Conservation (phyloP, 2,113 vertebrate genomes). For the Larimichthys polyactis region DNA sequence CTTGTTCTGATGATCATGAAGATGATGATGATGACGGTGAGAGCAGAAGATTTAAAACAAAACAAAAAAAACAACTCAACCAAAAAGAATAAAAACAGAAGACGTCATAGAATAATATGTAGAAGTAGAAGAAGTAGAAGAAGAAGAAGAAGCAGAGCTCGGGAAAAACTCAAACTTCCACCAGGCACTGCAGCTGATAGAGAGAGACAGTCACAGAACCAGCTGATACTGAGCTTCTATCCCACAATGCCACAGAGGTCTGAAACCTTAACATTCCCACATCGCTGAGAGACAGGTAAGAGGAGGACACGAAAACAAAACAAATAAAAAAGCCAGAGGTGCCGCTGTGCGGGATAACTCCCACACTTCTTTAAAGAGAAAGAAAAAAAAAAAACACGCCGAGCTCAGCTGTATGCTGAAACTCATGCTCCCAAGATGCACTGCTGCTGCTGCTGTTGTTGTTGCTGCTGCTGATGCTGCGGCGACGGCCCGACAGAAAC, state of each 20-base stretch:
- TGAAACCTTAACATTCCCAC: constrained; percentile 77
- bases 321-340: constrained; percentile 68
- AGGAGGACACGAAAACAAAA: constrained; percentile 33
- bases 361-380: constrained; percentile 6
- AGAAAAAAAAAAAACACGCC: not conserved
- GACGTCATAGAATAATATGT: constrained; percentile 67
- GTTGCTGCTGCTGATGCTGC: constrained; percentile 7
- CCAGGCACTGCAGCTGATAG: constrained; percentile 83
- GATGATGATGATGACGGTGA: constrained; percentile 56
- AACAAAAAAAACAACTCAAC: constrained; percentile 54
- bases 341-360: constrained; percentile 53
- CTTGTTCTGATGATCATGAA: constrained; percentile 75
- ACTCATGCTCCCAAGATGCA: constrained; percentile 72
- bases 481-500: constrained; percentile 39
- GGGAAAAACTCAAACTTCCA: constrained; percentile 78
- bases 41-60: constrained; percentile 63
- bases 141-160: constrained; percentile 77
- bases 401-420: constrained; percentile 63
- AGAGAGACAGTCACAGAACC: constrained; percentile 87
- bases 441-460: constrained; percentile 52
- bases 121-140: constrained; percentile 76
- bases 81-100: constrained; percentile 38
- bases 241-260: constrained; percentile 80
- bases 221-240: constrained; percentile 87
- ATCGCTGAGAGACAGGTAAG: constrained; percentile 77